Conservation (phyloP, 2,888 invertebrate species). For the Drosophila mettleri region DNA sequence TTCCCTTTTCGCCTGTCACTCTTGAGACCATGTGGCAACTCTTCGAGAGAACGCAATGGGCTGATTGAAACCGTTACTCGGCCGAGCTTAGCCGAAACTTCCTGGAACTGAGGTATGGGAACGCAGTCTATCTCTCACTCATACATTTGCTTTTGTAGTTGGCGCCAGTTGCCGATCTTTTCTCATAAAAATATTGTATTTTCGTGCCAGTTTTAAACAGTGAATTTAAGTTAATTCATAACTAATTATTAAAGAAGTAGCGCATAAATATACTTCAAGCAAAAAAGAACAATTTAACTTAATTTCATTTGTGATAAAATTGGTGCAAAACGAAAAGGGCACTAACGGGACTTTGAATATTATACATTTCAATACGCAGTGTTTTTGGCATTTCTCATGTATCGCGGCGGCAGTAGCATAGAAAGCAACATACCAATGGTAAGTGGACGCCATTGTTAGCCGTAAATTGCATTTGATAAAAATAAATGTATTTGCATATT, state of each 20-base stretch:
- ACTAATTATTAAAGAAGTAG: constrained; percentile 53
- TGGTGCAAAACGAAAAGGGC: constrained; percentile 29
- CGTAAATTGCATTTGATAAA: neutral
- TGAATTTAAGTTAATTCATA: constrained; percentile 29
- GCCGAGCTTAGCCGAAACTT: constrained; percentile 12
- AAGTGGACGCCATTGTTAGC: constrained; percentile 51
- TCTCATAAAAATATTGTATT: constrained; percentile 6
- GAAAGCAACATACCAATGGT: constrained; percentile 53
- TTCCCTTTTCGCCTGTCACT: neutral
- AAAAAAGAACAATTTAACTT: neutral
- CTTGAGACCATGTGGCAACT: constrained; percentile 37
- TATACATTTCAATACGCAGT: constrained; percentile 16
- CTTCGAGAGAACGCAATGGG: constrained; percentile 21
- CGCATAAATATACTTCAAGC: constrained; percentile 54
- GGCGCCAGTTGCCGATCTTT: constrained; percentile 38
- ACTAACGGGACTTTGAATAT: constrained; percentile 51
- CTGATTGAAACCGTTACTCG: constrained; percentile 45
- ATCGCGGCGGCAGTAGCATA: constrained; percentile 55
- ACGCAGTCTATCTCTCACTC: constrained; percentile 4
- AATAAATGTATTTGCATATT: neutral
- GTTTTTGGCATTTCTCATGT: constrained; percentile 50
- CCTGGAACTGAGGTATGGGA: constrained; percentile 22
- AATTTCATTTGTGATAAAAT: constrained; percentile 35
- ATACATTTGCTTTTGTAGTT: constrained; percentile 36
- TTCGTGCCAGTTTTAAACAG: constrained; percentile 22